Percentiles rank a stretch among this genome's conserved stretches.
Evolutionary conservation across 2,113 vertebrate genomes (phyloP).

Genomic region (Crocuta crocuta): DNA sequence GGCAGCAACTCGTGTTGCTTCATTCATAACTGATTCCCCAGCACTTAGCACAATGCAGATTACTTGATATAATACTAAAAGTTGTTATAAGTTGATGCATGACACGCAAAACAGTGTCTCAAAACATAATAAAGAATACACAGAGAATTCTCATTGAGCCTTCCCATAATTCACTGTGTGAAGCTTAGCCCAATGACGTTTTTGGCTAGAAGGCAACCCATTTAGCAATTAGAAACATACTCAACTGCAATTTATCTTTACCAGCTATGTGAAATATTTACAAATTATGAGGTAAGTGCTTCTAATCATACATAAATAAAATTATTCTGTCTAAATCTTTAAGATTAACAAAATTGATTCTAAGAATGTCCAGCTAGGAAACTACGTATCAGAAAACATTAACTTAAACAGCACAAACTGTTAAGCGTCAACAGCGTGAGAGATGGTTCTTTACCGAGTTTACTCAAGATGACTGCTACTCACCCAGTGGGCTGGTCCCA

Average conservation of each 20-base stretch:
- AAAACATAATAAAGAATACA: neutral
- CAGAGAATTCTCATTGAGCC: conserved; percentile 17
- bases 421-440: neutral
- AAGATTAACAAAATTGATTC: conserved; percentile 38
- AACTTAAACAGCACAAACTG: neutral
- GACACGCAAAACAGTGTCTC: neutral
- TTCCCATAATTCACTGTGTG: conserved; percentile 28
- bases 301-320: conserved; percentile 12
- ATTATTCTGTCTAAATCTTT: conserved; percentile 39
- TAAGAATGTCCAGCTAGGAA: neutral
- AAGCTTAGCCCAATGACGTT: neutral
- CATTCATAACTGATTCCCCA: neutral
- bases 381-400: neutral
- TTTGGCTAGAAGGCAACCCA: conserved; percentile 42
- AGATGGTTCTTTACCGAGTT: neutral
- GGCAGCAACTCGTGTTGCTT: neutral
- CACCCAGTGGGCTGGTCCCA: conserved; percentile 97
- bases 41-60: neutral
- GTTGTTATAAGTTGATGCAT: neutral
- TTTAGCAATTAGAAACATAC: conserved; percentile 58
- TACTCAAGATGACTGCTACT: conserved; percentile 72
- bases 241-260: conserved; percentile 41
- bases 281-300: conserved; percentile 44
- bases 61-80: neutral
- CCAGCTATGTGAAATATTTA: conserved; percentile 58